Base-by-base conservation (phyloP, 2,113 vertebrate species). In the Phaethon lepturus region DNA sequence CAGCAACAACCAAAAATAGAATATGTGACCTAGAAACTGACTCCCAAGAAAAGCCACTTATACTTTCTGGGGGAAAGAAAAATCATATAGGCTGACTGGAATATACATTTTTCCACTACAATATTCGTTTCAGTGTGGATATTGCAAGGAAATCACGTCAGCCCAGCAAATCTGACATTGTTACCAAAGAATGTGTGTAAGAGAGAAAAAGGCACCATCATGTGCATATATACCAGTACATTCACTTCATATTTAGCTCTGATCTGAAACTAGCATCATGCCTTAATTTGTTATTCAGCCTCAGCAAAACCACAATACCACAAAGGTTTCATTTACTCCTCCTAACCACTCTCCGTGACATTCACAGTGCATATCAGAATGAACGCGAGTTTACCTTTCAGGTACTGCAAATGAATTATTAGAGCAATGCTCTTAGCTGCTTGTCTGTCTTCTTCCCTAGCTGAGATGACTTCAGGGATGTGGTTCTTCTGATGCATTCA, bases 151-250 rank as follows among this genome's bases (percentile, higher is more conserved):
- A 80, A 52, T 63, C 40, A 40, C 31, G 6, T 14, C 49, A 83
- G 5, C 18, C 7, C 9, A 59, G 28, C 22, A 68, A 24, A 31
- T 84, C 13, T 55, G 19, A 25, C 3, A 18, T 4, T 29, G 56
- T n/a, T 55, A 42, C 23, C 11, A 40, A 69, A 66, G 10, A 52
- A 23, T 16, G 23, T 1, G 16, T 2, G 5, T 33, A 74, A 69
- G 44, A 88, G 31, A 29, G 26, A 81, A 71, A 73, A 73, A 76
- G 14, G 3, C 25, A 60, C 31, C 5, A 13, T 24, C 2, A 0
- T 1, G 0, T 29, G 4, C 14, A 8, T 40, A 11, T 35, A 25
- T 33, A 56, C 22, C 14, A 26, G 16, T 24, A 47, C 0, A 0
- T 73, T 91, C 53, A 31, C 4, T 64, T 64, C 25, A 13, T 5